Conservation (phyloP, 2,888 invertebrate genomes). For the Scaeva pyrastri region DNA sequence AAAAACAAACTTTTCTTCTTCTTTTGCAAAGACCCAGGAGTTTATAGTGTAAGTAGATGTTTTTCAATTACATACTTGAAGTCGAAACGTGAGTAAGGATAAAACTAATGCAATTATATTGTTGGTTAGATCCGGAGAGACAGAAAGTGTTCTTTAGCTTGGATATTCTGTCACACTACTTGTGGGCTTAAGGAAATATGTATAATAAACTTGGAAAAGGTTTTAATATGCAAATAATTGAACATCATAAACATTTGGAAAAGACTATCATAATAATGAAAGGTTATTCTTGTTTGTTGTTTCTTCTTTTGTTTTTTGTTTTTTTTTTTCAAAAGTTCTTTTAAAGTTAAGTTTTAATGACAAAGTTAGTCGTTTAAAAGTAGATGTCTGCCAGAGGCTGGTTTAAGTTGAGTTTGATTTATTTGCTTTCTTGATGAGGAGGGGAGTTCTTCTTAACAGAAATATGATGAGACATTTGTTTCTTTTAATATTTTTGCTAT, state of each 20-base stretch:
- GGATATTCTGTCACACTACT: conserved; percentile 1
- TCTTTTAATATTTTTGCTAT: neutral
- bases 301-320: neutral
- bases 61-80: conserved; percentile 59
- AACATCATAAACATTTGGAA: conserved; percentile 30
- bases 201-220: conserved; percentile 11
- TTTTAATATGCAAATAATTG: conserved; percentile 33
- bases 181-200: conserved; percentile 1
- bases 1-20: conserved; percentile 4
- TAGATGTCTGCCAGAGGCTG: neutral
- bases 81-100: conserved; percentile 35
- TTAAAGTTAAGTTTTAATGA: neutral
- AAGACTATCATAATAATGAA: conserved; percentile 25
- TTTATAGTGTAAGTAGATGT: conserved; percentile 45
- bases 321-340: neutral
- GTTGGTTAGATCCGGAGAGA: conserved; percentile 14
- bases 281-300: conserved; percentile 16
- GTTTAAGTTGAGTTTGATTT: neutral
- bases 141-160: neutral
- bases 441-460: no score
- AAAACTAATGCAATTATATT: conserved; percentile 40
- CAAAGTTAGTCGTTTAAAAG: neutral
- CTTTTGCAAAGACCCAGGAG: neutral
- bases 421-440: neutral
- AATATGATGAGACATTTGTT: no score